Evolutionary conservation across 2,113 vertebrate species (phyloP), one percentile per base, ranked within the genome.

Genomic region (Corythornis madagascariensis): DNA sequence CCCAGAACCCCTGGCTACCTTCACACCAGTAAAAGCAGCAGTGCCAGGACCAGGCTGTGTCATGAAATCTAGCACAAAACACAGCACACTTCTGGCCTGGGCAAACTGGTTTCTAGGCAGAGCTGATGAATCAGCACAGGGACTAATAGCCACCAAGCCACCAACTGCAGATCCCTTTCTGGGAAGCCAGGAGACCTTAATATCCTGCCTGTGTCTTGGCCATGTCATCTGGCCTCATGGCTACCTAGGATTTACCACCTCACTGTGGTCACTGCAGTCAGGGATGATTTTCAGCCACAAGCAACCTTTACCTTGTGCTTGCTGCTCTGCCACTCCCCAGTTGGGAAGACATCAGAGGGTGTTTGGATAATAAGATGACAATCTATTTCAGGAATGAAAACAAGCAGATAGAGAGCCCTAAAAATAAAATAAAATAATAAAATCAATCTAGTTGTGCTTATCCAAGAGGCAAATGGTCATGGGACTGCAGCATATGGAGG

Each of bases 401-500:
- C 43, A 40, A 63, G 73, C 24, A 24, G 33, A 43, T 8, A 35
- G 31, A 70, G 28, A 78, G 61, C n/a, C 70, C 33, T 60, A 10
- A 69, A 75, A 75, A 74, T 69, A 66, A 75, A 75, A 74, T 4
- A 38, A 10, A 38, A 38, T 38, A 38, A 38, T 35, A 72, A 38
- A 38, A 38, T 38, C 38, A 38, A 10, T 61, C 9, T 7, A 43
- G 11, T 52, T 20, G 24, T 4, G 45, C 57, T 75, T 2, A 1
- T 75, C 93, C 89, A 95, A 87, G 89, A 79, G 66, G 71, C 66
- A 86, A 93, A 87, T 24, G 83, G 56, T 40, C 65, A 22, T 9
- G 7, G 42, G 80, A 75, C 52, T 79, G 77, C 26, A 75, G 87
- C 94, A 95, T 78, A 91, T 89, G 91, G 94, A 93, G 81, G 84